A percentile compares a stretch with the other conserved stretches of the same genome.
Evolutionary conservation across 2,888 invertebrate genomes (phyloP).

Genomic region (Leptogaster cylindrica): DNA sequence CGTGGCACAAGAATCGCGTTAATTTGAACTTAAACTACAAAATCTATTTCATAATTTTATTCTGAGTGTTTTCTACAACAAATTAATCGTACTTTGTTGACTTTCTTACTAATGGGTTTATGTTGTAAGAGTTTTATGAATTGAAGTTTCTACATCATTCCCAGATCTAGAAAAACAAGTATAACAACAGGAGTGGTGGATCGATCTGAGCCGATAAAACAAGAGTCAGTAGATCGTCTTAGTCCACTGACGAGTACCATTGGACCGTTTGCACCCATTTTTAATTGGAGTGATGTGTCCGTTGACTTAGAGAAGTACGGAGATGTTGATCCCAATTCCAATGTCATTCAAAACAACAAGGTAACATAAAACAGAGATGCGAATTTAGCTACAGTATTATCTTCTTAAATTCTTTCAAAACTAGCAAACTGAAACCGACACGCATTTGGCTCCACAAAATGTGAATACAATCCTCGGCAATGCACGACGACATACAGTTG

Average conservation of each 20-base stretch:
- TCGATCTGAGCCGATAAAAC: conserved; percentile 60
- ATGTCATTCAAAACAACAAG: conserved; percentile 53
- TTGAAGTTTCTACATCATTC: too few species aligned
- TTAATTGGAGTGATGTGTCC: conserved; percentile 57
- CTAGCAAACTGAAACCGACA: too few species aligned
- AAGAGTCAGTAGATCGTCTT: conserved; percentile 59
- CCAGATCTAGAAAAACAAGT: conserved; percentile 66
- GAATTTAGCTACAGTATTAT: too few species aligned
- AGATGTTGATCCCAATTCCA: conserved; percentile 58
- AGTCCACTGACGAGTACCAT: conserved; percentile 59
- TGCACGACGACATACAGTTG: conserved; percentile 88
- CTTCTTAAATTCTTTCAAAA: too few species aligned
- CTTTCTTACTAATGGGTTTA: too few species aligned
- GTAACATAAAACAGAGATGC: conserved; percentile 49
- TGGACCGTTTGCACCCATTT: conserved; percentile 51
- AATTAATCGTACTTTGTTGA: too few species aligned
- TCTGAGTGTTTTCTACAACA: too few species aligned
- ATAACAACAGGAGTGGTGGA: conserved; percentile 70
- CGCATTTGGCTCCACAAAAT: conserved; percentile 51
- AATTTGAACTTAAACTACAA: too few species aligned
- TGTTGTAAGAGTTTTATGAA: too few species aligned
- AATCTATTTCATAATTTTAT: too few species aligned
- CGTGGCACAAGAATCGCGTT: too few species aligned
- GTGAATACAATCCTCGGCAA: conserved; percentile 60
- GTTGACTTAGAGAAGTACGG: conserved; percentile 61